Conservation (phyloP, 2,797 vertebrate species). For the Syngnathus acus region DNA sequence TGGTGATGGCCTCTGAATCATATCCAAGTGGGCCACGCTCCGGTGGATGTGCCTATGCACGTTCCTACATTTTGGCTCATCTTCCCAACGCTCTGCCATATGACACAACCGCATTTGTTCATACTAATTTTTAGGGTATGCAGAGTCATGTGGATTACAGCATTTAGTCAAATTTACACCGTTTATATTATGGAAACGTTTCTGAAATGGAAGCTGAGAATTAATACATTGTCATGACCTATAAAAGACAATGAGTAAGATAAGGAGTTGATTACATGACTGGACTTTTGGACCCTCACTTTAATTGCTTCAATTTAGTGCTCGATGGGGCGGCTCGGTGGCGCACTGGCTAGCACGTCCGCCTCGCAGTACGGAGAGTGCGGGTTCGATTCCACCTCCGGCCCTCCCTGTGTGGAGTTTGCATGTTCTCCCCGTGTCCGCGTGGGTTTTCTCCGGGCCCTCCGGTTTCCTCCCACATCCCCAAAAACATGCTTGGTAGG, state of each 20-base stretch:
- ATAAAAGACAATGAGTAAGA: not conserved
- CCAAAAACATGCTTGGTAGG: too few species aligned
- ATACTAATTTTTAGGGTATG: not conserved
- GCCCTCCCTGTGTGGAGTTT: too few species aligned
- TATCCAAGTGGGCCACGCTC: conserved; percentile 48
- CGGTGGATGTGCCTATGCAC: conserved; percentile 16
- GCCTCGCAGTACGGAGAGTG: too few species aligned
- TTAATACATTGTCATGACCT: not conserved
- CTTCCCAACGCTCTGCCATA: conserved; percentile 14
- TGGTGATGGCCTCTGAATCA: conserved; percentile 68
- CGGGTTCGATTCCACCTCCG: too few species aligned
- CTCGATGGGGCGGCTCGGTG: too few species aligned
- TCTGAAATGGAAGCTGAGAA: not conserved
- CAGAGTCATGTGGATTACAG: too few species aligned
- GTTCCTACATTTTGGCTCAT: conserved; percentile 15
- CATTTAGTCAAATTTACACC: not conserved
- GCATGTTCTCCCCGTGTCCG: too few species aligned
- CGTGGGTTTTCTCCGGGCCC: too few species aligned
- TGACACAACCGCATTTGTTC: not conserved
- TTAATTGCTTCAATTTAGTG: not conserved
- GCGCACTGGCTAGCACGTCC: too few species aligned
- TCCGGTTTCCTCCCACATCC: too few species aligned
- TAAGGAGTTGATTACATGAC: not conserved
- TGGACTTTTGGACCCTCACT: not conserved
- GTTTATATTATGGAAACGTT: not conserved